Evolutionary conservation across 1,140 invertebrate species (phyloP).

Genomic region (Neocloeon triangulifer): DNA sequence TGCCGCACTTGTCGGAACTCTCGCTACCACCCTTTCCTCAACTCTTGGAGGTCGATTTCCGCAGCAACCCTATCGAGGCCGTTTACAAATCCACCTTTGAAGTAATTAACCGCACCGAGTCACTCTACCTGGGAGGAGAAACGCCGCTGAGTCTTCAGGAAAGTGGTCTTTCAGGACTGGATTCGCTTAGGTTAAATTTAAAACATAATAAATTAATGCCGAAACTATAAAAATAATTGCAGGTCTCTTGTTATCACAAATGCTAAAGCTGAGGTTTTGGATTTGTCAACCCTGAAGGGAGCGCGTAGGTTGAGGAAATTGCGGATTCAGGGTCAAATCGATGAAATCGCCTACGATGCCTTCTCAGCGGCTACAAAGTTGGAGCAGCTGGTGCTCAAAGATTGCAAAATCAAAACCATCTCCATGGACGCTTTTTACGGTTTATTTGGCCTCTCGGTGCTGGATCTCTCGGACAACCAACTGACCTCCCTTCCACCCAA

Average conservation of each 20-base stretch:
- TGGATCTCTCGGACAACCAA: slow-evolving; percentile 38
- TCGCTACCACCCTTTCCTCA: slow-evolving; percentile 44
- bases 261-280: slow-evolving; percentile 26
- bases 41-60: slow-evolving; percentile 30
- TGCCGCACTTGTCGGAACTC: slow-evolving; percentile 39
- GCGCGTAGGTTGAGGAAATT: slow-evolving; percentile 26
- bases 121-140: slow-evolving; percentile 30
- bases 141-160: slow-evolving; percentile 25
- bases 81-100: slow-evolving; percentile 46
- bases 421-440: slow-evolving; percentile 46
- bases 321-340: slow-evolving; percentile 28
- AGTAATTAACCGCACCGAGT: slow-evolving; percentile 38
- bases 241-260: slow-evolving; percentile 31
- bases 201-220: no score
- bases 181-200: no score
- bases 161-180: no score
- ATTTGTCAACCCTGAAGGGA: slow-evolving; percentile 32
- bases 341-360: slow-evolving; percentile 36
- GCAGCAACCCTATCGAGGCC: slow-evolving; percentile 35
- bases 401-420: slow-evolving; percentile 33
- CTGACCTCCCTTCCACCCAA: slow-evolving; percentile 30
- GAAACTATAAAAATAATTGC: no score
- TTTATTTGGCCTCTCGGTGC: slow-evolving; percentile 24
- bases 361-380: slow-evolving; percentile 32
- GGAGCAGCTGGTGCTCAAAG: slow-evolving; percentile 28